phyloP scores from a whole-genome alignment of 2,888 invertebrate genomes.

The Aproaerema taeniolella region DNA sequence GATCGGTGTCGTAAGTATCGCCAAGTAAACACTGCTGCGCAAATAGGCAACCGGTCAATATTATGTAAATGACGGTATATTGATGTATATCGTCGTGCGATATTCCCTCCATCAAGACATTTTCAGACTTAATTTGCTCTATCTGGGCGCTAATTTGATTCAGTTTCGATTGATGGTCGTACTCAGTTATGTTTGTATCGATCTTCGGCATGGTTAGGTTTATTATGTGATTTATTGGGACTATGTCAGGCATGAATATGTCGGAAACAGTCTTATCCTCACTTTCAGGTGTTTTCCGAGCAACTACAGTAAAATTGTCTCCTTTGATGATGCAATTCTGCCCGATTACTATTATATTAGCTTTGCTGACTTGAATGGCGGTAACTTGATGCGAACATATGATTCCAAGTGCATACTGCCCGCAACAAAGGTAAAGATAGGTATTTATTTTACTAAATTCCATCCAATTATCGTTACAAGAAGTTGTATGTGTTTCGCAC shows the following conservation, averaged over 20 bases:
- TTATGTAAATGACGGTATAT: no score
- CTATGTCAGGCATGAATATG: background rate
- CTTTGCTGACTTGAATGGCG: conserved; percentile 9
- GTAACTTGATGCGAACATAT: conserved; percentile 15
- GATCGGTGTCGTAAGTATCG: no score
- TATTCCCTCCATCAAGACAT: no score
- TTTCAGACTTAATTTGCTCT: no score
- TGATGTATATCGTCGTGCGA: no score
- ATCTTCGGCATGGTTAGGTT: background rate
- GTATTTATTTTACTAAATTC: background rate
- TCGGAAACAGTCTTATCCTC: background rate
- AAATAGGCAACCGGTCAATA: no score
- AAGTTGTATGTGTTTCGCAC: background rate
- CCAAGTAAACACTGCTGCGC: no score
- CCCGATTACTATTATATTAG: conserved; percentile 11
- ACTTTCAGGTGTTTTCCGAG: conserved; percentile 2
- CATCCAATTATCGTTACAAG: background rate
- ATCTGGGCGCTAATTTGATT: no score
- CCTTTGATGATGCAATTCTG: conserved; percentile 11
- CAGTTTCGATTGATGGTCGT: no score
- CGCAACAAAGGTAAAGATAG: conserved; percentile 12
- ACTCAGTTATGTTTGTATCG: no score
- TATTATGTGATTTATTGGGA: background rate
- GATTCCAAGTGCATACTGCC: conserved; percentile 6
- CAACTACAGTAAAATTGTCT: conserved; percentile 9